Conservation (phyloP, 2,888 invertebrate species). For the Tridacna gigas region DNA sequence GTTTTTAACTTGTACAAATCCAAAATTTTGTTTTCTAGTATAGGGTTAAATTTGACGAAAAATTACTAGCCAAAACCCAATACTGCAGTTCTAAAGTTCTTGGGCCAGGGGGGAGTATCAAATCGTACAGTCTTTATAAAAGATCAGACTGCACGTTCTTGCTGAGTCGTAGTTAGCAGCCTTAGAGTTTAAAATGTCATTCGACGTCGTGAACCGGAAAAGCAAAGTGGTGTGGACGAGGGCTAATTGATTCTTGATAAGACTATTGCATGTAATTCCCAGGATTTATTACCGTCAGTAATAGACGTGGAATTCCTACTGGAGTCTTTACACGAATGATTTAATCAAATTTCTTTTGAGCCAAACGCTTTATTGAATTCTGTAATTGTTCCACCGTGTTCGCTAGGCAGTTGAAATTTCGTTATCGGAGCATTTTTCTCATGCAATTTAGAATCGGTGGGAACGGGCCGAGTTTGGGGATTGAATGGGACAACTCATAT, state of each 20-base stretch:
- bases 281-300: slow-evolving; percentile 12
- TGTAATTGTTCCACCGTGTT: slow-evolving; percentile 7
- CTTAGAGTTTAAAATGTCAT: neutral
- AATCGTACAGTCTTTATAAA: too few species aligned
- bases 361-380: slow-evolving; percentile 23
- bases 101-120: too few species aligned
- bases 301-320: slow-evolving; percentile 20
- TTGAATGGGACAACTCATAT: too few species aligned
- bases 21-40: too few species aligned
- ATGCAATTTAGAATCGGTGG: slow-evolving; percentile 10
- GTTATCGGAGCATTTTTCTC: slow-evolving; percentile 15
- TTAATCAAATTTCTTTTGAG: slow-evolving; percentile 28
- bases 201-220: neutral
- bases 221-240: neutral
- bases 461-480: too few species aligned
- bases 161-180: too few species aligned
- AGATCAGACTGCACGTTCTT: too few species aligned
- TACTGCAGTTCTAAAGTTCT: too few species aligned
- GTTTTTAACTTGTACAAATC: too few species aligned
- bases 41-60: too few species aligned
- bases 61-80: too few species aligned
- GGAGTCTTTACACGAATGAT: slow-evolving; percentile 11
- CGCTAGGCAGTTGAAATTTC: slow-evolving; percentile 1
- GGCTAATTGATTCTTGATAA: slow-evolving; percentile 19
- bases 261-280: slow-evolving; percentile 21